Conservation (phyloP, 2,797 vertebrate species). For the Enteromius argenteus region DNA sequence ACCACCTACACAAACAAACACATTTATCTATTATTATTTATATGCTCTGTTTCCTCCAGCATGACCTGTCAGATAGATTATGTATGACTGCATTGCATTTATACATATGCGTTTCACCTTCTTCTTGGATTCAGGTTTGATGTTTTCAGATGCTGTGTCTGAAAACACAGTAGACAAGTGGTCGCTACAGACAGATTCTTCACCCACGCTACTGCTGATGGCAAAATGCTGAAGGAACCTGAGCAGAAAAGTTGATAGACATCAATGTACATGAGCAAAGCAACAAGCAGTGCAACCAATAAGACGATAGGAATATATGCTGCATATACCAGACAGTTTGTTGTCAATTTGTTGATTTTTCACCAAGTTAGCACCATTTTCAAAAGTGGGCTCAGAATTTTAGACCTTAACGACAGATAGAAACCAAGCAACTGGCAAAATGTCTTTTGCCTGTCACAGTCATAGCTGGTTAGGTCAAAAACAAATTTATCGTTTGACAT, state of each 20-base stretch:
- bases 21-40: slow-evolving; percentile 22
- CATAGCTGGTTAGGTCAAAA: background rate
- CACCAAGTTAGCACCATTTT: background rate
- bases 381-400: background rate
- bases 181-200: slow-evolving; percentile 83
- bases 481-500: background rate
- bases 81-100: background rate
- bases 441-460: background rate
- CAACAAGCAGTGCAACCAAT: background rate
- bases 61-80: background rate
- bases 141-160: slow-evolving; percentile 72
- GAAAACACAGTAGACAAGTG: slow-evolving; percentile 88
- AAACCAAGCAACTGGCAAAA: slow-evolving; percentile 6
- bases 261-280: background rate
- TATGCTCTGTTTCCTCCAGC: slow-evolving; percentile 12
- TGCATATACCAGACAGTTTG: background rate
- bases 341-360: background rate
- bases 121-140: slow-evolving; percentile 69
- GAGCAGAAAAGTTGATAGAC: slow-evolving; percentile 34
- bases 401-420: background rate
- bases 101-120: slow-evolving; percentile 77
- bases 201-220: slow-evolving; percentile 86
- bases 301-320: background rate
- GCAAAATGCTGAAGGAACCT: slow-evolving; percentile 93
- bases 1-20: slow-evolving; percentile 79